These are phyloP conservation scores for Heliocidaris erythrogramma DNA, from an alignment of 35 echinoderm and acorn worm genomes.

Conservation along the genomic window DNA sequence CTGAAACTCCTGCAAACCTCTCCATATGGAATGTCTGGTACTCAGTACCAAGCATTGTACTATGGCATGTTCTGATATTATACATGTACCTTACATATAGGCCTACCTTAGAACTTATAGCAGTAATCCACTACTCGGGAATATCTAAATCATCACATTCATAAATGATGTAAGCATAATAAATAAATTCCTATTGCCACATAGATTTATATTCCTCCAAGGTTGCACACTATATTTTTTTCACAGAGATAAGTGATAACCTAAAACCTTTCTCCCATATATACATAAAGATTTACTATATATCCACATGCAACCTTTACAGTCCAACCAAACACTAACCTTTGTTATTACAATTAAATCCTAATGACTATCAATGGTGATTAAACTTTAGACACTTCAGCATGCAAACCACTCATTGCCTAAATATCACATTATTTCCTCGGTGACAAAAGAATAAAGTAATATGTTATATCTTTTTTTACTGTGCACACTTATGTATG, in stretches of 20 bases:
- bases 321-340: not conserved
- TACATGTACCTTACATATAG: not conserved
- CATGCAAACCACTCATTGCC: not conserved
- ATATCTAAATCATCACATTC: not conserved
- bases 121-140: not conserved
- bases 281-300: not conserved
- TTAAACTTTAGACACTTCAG: not conserved
- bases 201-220: not conserved
- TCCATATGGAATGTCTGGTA: not conserved
- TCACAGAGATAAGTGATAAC: not conserved
- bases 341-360: too few relatives aligned
- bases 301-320: not conserved
- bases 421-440: not conserved
- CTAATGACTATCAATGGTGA: not conserved
- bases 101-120: not conserved
- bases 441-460: too few relatives aligned
- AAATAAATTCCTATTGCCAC: not conserved
- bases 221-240: not conserved
- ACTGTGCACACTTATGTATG: too few relatives aligned
- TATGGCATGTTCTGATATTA: not conserved
- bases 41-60: not conserved
- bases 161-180: not conserved
- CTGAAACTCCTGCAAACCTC: not conserved
- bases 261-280: too few relatives aligned
- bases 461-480: too few relatives aligned